These are phyloP conservation scores for Hypocryptadius cinnamomeus DNA, from an alignment of 2,113 vertebrate species.

Conservation along the genomic window DNA sequence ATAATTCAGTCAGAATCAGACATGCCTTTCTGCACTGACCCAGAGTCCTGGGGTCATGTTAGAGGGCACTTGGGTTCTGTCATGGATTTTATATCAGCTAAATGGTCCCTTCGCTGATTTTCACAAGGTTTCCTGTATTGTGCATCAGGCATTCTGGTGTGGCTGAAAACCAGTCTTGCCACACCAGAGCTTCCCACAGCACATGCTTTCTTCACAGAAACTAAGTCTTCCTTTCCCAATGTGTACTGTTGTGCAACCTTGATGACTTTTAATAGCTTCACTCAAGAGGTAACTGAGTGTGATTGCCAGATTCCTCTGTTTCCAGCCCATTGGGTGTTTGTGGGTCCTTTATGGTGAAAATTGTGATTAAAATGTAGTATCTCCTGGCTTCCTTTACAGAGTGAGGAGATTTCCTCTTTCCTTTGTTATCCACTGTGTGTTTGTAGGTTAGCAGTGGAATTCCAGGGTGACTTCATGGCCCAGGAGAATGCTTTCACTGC, in stretches of 20 bases:
- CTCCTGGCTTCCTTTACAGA: background rate
- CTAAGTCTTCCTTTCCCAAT: background rate
- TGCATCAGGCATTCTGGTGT: background rate
- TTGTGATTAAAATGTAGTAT: background rate
- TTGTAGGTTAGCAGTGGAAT: constrained; percentile 82
- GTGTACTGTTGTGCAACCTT: background rate
- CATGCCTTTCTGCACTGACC: background rate
- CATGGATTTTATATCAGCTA: background rate
- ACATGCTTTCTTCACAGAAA: background rate
- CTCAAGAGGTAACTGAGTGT: background rate
- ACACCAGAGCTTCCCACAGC: background rate
- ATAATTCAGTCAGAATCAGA: background rate
- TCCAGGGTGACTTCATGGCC: constrained; percentile 75
- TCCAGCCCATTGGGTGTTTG: background rate
- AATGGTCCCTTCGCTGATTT: background rate
- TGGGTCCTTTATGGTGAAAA: background rate
- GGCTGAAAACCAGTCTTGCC: background rate
- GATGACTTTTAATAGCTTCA: background rate
- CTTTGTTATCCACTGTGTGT: background rate
- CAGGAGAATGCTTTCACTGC: constrained; percentile 86
- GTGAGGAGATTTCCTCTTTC: background rate
- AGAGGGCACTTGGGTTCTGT: background rate
- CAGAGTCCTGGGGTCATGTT: background rate
- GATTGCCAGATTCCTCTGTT: background rate
- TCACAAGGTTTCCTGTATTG: background rate